These are phyloP conservation scores for Drosophila seguyi DNA, from an alignment of 1,140 invertebrate genomes.

Conservation along the genomic window DNA sequence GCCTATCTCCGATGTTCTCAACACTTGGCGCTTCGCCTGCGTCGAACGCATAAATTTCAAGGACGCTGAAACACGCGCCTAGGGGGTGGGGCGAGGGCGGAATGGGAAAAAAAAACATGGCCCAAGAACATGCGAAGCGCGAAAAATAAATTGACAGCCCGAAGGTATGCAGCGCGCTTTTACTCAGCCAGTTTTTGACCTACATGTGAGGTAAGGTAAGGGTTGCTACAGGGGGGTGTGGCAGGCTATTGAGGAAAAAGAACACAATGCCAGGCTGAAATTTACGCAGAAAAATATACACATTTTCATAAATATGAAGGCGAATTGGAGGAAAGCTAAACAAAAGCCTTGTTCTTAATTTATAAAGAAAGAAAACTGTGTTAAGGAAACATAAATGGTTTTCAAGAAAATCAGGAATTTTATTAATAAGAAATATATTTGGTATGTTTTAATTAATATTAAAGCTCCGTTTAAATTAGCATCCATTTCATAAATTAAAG, in stretches of 20 bases:
- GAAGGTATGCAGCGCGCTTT: constrained; percentile 68
- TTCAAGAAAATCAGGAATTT: too few relatives aligned
- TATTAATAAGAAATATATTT: too few relatives aligned
- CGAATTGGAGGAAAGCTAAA: not conserved
- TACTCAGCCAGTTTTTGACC: constrained; percentile 64
- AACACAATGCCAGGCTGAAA: not conserved
- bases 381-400: too few relatives aligned
- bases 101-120: constrained; percentile 32
- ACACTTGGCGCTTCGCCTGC: constrained; percentile 67
- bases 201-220: constrained; percentile 47
- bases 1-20: constrained; percentile 59
- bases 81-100: not conserved
- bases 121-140: constrained; percentile 69
- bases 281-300: not conserved
- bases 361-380: too few relatives aligned
- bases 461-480: too few relatives aligned
- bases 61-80: constrained; percentile 50
- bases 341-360: too few relatives aligned
- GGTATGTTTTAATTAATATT: too few relatives aligned
- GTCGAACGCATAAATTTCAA: constrained; percentile 80
- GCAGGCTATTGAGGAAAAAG: not conserved
- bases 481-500: too few relatives aligned
- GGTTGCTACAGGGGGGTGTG: not conserved
- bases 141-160: constrained; percentile 78
- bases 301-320: constrained; percentile 10